Percentiles rank a stretch among this genome's conserved stretches.
Evolutionary conservation across 2,888 invertebrate genomes (phyloP).

Genomic region (Amphipoea oculea): DNA sequence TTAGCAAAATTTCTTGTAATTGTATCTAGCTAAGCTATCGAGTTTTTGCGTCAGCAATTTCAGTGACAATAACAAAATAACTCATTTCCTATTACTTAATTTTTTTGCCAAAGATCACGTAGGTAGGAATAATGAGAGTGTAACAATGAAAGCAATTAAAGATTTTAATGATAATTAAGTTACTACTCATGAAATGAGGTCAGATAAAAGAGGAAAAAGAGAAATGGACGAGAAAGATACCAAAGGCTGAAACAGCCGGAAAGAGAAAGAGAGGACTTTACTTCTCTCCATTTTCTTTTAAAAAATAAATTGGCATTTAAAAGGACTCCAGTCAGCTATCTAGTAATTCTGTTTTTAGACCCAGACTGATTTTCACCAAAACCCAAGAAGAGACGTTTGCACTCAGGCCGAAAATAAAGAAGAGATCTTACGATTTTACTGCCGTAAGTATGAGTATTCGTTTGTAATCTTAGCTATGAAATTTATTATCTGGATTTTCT

Average conservation of each 20-base stretch:
- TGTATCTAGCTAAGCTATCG: slow-evolving; percentile 6
- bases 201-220: background rate
- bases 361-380: slow-evolving; percentile 9
- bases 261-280: background rate
- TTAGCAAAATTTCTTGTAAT: slow-evolving; percentile 31
- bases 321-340: background rate
- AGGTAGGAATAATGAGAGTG: background rate
- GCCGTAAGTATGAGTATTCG: background rate
- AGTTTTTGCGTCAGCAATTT: slow-evolving; percentile 52
- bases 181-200: background rate
- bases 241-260: background rate
- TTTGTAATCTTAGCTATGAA: background rate
- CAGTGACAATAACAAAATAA: slow-evolving; percentile 21
- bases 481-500: background rate
- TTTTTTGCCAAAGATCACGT: slow-evolving; percentile 46
- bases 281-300: background rate
- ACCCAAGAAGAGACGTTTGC: background rate
- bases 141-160: slow-evolving; percentile 12
- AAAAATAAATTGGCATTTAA: background rate
- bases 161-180: background rate
- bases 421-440: slow-evolving; percentile 14
- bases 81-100: slow-evolving; percentile 47
- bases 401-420: slow-evolving; percentile 28
- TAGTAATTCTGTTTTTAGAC: slow-evolving; percentile 2
- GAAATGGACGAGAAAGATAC: background rate